Evolutionary conservation across 1,140 invertebrate species (phyloP), one percentile per base, ranked within the genome.

Genomic region (Brachionus sp.): DNA sequence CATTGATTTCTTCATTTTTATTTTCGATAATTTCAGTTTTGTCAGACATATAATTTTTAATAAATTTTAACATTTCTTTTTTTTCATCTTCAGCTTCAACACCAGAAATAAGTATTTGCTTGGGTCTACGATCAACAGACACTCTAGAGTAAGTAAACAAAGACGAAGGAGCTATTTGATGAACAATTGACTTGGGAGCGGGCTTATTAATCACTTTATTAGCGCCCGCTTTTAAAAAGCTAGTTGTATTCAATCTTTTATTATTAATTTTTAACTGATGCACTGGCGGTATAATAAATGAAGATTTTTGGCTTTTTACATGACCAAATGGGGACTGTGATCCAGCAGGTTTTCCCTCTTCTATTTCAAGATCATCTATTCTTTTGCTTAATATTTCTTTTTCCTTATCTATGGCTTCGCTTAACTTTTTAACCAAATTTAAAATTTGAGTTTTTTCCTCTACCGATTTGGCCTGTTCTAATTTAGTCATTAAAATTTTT

Each of bases 381-480:
- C 39, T 80, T 66, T 80, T 62, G 25, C 57, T 66, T 25, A 80
- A 37, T 23, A 80, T 80, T 80, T 80, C 50, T 44, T 80, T 80
- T 80, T 80, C 77, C 16, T 80, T 80, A n/a, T 80, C 77, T 13
- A 80, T 80, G 3, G 46, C 33, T 57, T 80, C 77, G 29, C 29
- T 80, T 64, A 80, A 62, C 62, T 80, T 80, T 62, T 80, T 80
- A 4, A 80, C 50, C 23, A 80, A 62, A 39, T 57, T 25, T 44
- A 80, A 39, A 57, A 80, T 57, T 62, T 80, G 77, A 35, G n/a
- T 80, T 80, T 80, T 80, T 80, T 80, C 77, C 46, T 80, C 77
- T 9, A 62, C 62, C 9, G 50, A 62, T 66, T 64, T 80, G 9
- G 50, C 77, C 23, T 44, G 33, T 66, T 80, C 77, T 16, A 62